Evolutionary conservation across 1,140 invertebrate genomes (phyloP).

Genomic region (Elysia chlorotica): DNA sequence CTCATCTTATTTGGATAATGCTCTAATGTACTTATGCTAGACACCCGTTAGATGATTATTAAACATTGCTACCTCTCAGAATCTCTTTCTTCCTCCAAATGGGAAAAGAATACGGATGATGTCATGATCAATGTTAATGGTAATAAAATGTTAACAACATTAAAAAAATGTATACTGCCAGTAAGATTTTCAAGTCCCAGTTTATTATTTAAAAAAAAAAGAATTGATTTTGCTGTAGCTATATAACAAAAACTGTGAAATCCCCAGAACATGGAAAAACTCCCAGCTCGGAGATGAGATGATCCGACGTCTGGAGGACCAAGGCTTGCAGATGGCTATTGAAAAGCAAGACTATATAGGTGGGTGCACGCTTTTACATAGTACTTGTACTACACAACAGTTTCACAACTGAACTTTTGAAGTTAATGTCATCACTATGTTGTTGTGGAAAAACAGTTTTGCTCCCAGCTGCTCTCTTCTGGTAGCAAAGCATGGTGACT

Average conservation of each 20-base stretch:
- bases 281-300: conserved; percentile 61
- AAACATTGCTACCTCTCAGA: no score
- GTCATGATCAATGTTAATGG: neutral
- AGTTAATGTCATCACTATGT: no score
- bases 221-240: neutral
- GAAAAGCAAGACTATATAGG: conserved; percentile 63
- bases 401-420: no score
- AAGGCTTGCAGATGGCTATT: conserved; percentile 61
- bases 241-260: neutral
- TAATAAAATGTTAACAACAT: neutral
- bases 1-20: no score
- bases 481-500: no score
- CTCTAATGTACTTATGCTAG: no score
- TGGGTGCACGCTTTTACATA: no score
- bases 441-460: no score
- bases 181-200: neutral
- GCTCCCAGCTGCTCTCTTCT: no score
- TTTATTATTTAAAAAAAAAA: neutral
- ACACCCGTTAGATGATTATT: no score
- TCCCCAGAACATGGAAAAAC: conserved; percentile 62
- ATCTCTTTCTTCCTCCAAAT: no score
- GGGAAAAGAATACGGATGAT: neutral
- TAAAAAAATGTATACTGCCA: neutral
- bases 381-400: no score
- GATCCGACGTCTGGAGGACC: conserved; percentile 62